These are phyloP conservation scores for Semicossyphus pulcher DNA, from an alignment of 2,113 vertebrate genomes.

Conservation along the genomic window DNA sequence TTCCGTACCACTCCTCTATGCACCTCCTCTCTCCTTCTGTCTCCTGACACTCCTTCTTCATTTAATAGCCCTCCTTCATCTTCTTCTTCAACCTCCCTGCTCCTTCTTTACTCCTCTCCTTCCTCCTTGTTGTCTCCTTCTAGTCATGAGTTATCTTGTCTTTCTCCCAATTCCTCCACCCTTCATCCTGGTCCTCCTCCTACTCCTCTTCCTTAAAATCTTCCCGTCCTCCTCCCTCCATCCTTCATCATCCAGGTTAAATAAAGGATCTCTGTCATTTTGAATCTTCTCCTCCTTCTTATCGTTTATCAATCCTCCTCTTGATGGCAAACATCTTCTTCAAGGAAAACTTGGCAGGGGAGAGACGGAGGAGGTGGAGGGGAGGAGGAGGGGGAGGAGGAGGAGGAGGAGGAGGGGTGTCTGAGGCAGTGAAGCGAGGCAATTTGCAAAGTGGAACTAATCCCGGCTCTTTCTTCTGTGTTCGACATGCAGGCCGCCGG, in stretches of 20 bases:
- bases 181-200: neutral
- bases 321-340: slow-evolving; percentile 51
- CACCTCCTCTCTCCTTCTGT: neutral
- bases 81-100: too few relatives aligned
- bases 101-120: neutral
- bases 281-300: slow-evolving; percentile 31
- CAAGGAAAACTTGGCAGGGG: slow-evolving; percentile 32
- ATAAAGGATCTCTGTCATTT: slow-evolving; percentile 14
- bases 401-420: neutral
- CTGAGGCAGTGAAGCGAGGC: slow-evolving; percentile 51
- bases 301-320: slow-evolving; percentile 54
- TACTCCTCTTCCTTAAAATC: neutral
- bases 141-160: too few relatives aligned
- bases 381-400: neutral
- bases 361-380: neutral
- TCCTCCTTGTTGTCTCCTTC: neutral
- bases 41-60: neutral
- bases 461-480: slow-evolving; percentile 57
- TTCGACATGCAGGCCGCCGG: slow-evolving; percentile 38
- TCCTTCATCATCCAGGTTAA: slow-evolving; percentile 15
- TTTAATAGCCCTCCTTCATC: neutral
- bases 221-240: neutral
- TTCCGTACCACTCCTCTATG: neutral
- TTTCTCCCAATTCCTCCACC: neutral
- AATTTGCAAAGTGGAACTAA: slow-evolving; percentile 74